phyloP scores from a whole-genome alignment of 2,797 vertebrate genomes.

The Darevskia mixta region DNA sequence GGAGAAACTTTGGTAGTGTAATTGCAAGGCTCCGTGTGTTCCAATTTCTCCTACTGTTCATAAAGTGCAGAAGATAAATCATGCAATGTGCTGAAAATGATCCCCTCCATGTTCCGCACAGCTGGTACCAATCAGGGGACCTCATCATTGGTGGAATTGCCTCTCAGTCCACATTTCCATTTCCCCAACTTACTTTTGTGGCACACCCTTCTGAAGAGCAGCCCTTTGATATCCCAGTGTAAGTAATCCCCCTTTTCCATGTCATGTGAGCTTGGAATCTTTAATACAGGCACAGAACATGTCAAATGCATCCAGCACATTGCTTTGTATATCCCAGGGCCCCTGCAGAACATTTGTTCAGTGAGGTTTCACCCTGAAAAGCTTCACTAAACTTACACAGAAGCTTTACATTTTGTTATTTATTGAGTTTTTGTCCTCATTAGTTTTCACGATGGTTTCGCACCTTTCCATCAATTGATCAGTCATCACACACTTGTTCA shows the following conservation, averaged over 20 bases:
- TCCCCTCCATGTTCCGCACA: not conserved
- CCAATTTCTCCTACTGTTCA: not conserved
- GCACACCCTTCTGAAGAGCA: not conserved
- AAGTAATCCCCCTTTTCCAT: not conserved
- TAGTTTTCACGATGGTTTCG: no score
- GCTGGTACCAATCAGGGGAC: not conserved
- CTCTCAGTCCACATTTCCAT: not conserved
- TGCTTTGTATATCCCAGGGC: no score
- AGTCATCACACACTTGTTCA: no score
- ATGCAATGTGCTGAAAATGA: not conserved
- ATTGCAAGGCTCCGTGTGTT: not conserved
- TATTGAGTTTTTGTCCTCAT: no score
- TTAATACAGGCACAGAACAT: not conserved
- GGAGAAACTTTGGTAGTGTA: not conserved
- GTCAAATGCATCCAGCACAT: not conserved
- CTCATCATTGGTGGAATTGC: not conserved
- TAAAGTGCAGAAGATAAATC: no score
- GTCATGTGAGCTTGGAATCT: not conserved
- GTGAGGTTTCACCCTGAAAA: no score
- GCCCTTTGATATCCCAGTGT: not conserved
- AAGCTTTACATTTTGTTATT: no score
- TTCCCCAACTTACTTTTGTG: not conserved
- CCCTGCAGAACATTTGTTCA: no score
- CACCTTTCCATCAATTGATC: no score
- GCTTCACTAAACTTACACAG: no score